Percentiles rank a stretch among this genome's conserved stretches.
phyloP scores from a whole-genome alignment of 2,113 vertebrate species.

The Fukomys damarensis region DNA sequence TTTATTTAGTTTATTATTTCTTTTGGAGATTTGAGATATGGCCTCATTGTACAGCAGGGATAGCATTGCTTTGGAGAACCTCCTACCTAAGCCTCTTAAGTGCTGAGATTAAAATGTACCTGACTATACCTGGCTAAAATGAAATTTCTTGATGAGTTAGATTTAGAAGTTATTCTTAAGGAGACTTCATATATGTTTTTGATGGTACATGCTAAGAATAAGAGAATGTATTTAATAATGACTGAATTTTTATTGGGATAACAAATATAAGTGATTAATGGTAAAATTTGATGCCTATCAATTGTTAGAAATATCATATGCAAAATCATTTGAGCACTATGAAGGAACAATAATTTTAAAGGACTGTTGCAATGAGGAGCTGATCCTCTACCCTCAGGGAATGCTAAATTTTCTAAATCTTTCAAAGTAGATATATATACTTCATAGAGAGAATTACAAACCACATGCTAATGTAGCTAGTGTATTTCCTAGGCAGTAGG shows the following conservation, averaged over 20 bases:
- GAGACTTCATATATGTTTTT: no score
- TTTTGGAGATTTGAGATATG: no score
- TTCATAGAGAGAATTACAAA: neutral
- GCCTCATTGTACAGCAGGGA: no score
- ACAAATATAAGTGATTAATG: neutral
- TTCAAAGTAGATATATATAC: neutral
- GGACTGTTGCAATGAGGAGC: neutral
- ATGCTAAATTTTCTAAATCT: neutral
- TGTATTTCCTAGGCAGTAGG: neutral
- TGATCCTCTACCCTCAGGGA: neutral
- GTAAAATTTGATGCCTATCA: neutral
- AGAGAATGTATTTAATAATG: no score
- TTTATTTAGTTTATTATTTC: no score
- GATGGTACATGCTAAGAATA: no score
- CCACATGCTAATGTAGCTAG: neutral
- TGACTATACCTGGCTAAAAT: no score
- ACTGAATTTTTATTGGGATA: neutral
- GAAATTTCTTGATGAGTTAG: no score
- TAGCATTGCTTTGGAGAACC: no score
- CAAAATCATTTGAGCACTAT: neutral
- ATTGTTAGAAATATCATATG: neutral
- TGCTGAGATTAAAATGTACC: no score
- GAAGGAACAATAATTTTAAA: neutral
- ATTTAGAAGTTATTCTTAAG: no score
- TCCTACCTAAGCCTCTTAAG: no score